Base-by-base conservation (phyloP, 1,140 invertebrate species). In the Bombus waltoni region DNA sequence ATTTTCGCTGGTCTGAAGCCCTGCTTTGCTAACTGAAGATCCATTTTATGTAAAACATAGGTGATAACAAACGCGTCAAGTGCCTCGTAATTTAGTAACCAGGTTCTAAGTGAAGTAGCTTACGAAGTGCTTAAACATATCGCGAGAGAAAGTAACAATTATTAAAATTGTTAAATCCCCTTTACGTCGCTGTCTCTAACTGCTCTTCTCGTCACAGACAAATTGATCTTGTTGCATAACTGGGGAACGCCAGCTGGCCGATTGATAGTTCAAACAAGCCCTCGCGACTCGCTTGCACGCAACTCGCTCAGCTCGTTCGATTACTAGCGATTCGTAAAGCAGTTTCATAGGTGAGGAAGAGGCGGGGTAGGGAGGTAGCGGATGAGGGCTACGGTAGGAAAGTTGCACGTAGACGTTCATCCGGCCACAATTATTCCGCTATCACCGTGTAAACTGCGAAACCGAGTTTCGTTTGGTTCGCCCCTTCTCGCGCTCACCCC, bases 401-500 rank as follows among this genome's bases (percentile, higher is more conserved):
- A 86, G 79, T 88, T 89, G 72, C 53, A 80, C 78, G 79, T 87
- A 62, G 38, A 86, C 87, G 73, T 88, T 71, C 87, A 75, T 83
- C 42, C 59, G 73, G 68, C 68, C 59, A 82, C 79, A 89, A 89
- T 89, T 89, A 89, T 89, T 89, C 88, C 81, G 77, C 85, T 89
- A 89, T 89, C 88, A 86, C 66, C 85, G 78, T 89, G 88, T 89
- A 89, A 89, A 89, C 88, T 83, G 86, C 71, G 88, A 83, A 62
- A 66, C 75, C 76, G 88, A 89, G 81, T 89, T 89, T 89, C 75
- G 80, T 74, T 83, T 59, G 47, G 76, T 42, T 57, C 44, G 22
- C 5, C 74, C 11, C 35, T 13, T 32, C 28, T 3, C 32, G 25
- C 8, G 11, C 3, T 25, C 75, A 1, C 59, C 62, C 59, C 40